Evolutionary conservation across 2,888 invertebrate species (phyloP).

Genomic region (Athalia rosae): DNA sequence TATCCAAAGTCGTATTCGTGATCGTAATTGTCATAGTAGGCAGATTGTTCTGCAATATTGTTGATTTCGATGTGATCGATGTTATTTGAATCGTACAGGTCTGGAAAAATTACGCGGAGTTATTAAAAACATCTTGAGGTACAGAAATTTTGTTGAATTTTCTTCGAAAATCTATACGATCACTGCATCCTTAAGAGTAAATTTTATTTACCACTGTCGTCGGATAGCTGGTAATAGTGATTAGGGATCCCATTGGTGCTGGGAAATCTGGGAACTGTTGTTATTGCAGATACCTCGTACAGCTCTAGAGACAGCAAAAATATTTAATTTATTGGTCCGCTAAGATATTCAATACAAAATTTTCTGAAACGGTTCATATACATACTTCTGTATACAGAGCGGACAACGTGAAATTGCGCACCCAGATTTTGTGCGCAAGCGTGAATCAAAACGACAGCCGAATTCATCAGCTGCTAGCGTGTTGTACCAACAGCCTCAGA

Average conservation of each 20-base stretch:
- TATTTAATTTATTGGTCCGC: not conserved
- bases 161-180: not conserved
- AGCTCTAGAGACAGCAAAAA: conserved; percentile 1
- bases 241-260: not conserved
- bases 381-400: too few relatives aligned
- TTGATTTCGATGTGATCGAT: conserved; percentile 51
- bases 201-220: conserved; percentile 13
- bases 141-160: conserved; percentile 14
- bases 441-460: too few relatives aligned
- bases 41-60: conserved; percentile 43
- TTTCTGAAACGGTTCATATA: too few relatives aligned
- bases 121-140: not conserved
- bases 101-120: conserved; percentile 50
- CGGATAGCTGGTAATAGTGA: not conserved
- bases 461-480: too few relatives aligned
- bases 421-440: too few relatives aligned
- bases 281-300: conserved; percentile 11
- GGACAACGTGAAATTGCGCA: too few relatives aligned
- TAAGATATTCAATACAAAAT: too few relatives aligned
- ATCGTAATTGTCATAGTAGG: conserved; percentile 53
- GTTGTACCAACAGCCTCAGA: too few relatives aligned
- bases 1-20: conserved; percentile 56
- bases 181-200: too few relatives aligned
- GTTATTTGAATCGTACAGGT: conserved; percentile 52
- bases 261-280: not conserved